Base-by-base conservation (phyloP, 2,888 invertebrate species). In the Monoplex corrugatus region DNA sequence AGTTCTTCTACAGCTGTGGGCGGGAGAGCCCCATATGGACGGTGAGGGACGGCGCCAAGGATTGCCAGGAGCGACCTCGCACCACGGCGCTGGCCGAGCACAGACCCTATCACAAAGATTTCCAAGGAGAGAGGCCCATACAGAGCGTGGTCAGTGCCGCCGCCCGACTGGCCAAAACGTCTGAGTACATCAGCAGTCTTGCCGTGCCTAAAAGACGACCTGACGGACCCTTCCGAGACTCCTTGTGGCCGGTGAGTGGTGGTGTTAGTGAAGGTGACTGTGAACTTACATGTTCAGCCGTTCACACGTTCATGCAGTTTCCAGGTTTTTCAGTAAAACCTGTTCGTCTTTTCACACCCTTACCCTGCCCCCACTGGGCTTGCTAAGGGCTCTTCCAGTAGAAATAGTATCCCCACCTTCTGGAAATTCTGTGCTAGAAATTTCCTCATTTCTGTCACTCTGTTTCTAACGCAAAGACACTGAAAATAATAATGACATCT, bases 1-100 rank as follows among this genome's bases (percentile, higher is more conserved):
- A 93, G 90, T 95, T 93, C 89, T 92, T 90, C 92, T 95, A 93
- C 91, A 95, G 95, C 90, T 95, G 95, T 92, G 95, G 95, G 10
- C 88, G 95, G 2, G 89, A 92, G 23, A 94, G 93, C 8, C 93
- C 94, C 28, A 90, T 95, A 40, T 95, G 94, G 94, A 86, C 93
- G 5, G 94, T 95, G 35, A 28, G 91, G 2, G 87, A 89, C 0
- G 89, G 90, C 8, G 93, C 94, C 0, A 91, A 89, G 86, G 91
- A 91, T 23, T 92, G 92, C 10, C 86, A 86, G 6, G 90, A 94
- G 19, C 90, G 93, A 32, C 92, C 91, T 23, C 91, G 94, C 28
- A 88, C 94, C 28, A 87, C 90, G 19, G 89, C 91, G n/a, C 91
- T 95, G 10, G 92, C 95, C 0, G 89, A 89, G 35, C 92, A 92